Base-by-base conservation (phyloP, 1,140 invertebrate genomes). In the Bacillus rossius region DNA sequence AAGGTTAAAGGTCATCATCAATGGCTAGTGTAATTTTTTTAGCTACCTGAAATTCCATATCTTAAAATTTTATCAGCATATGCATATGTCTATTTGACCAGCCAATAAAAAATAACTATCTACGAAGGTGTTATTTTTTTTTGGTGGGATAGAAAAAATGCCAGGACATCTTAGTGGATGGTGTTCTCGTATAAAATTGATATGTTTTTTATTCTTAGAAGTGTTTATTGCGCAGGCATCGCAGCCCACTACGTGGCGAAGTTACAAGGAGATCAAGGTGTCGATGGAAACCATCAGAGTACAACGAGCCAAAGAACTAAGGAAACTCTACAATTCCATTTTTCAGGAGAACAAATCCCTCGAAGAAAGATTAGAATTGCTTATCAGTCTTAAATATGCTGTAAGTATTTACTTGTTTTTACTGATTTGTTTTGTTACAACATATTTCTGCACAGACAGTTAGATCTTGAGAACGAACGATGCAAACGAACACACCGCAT, bases 231-330 rank as follows among this genome's bases (percentile, higher is more conserved):
- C 8, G 17, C 34, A 54, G 52, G n/a, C 85, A 57, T 84, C 83
- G 8, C 77, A 79, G 57, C 79, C 85, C 0, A 71, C 83, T 1
- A 72, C 73, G 26, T 88, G 85, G 84, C 77, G 73, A 48, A 79
- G 80, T 29, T 74, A 76, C 23, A 82, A 82, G 55, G 79, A 78
- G 1, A 75, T 78, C 49, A 51, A 75, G 0, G 75, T 86, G 8
- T 73, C 79, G 29, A 83, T 87, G 81, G 77, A 85, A 38, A 86
- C 84, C 4, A 58, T 84, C 38, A 83, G 81, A 68, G 81, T 79
- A 37, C 85, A 87, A 68, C 80, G 79, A 64, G 84, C 84, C 8
- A 75, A 76, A 13, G 79, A 83, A 62, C 76, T 81, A 23, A 81
- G 80, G 64, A 74, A 75, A 41, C 64, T 86, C 2, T 85, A 84